These are phyloP conservation scores for Emydoidea blandingii DNA, from an alignment of 2,797 vertebrate species.

Conservation along the genomic window DNA sequence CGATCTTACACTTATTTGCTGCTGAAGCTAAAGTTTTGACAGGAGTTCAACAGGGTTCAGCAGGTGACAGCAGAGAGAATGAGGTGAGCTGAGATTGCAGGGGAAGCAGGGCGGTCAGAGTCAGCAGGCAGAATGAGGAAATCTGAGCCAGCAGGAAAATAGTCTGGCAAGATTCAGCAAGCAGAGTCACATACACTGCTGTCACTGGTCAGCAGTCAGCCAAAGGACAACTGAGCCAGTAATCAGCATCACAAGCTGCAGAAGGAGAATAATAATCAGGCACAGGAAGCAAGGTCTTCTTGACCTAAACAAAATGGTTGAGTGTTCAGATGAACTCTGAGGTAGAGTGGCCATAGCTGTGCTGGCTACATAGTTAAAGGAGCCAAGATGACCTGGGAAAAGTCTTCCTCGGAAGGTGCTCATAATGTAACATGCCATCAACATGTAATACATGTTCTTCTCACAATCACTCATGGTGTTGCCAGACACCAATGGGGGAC, in stretches of 20 bases:
- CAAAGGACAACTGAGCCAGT: background rate
- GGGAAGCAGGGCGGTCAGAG: background rate
- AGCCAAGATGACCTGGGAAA: background rate
- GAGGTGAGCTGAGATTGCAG: background rate
- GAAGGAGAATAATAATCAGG: background rate
- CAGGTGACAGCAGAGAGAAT: background rate
- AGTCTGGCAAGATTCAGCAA: background rate
- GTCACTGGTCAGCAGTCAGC: background rate
- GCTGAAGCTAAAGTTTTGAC: background rate
- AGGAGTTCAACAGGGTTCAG: background rate
- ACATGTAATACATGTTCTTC: background rate
- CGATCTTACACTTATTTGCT: background rate
- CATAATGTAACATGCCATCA: background rate
- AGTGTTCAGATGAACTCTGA: background rate
- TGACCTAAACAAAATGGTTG: background rate
- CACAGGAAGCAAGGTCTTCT: background rate
- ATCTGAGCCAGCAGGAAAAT: background rate
- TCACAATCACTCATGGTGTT: background rate
- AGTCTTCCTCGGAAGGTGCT: accelerated
- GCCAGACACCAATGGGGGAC: background rate
- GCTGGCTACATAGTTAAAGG: background rate
- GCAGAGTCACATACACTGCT: background rate
- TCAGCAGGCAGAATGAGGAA: background rate
- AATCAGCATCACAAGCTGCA: background rate
- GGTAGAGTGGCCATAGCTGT: background rate